Evolutionary conservation across 1,140 invertebrate genomes (phyloP).

Genomic region (Listronotus bonariensis): DNA sequence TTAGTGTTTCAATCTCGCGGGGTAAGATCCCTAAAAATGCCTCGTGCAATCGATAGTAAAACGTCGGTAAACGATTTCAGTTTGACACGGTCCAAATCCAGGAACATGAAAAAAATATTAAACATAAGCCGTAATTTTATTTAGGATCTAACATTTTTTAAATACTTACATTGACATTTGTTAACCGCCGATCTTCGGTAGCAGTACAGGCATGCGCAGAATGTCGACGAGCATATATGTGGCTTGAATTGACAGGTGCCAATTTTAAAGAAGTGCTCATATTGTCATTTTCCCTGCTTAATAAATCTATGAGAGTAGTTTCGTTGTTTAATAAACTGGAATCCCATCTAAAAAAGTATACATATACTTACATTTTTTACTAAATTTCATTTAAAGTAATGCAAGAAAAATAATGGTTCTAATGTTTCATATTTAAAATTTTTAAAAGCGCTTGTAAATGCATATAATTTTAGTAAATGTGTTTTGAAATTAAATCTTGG

Average conservation of each 20-base stretch:
- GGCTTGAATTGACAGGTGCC: slow-evolving; percentile 46
- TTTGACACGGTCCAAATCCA: too few species aligned
- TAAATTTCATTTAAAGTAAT: background rate
- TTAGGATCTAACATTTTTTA: too few species aligned
- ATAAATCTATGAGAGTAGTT: slow-evolving; percentile 38
- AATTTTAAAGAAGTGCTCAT: slow-evolving; percentile 42
- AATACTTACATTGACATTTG: slow-evolving; percentile 22
- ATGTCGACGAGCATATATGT: slow-evolving; percentile 52
- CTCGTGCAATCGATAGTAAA: too few species aligned
- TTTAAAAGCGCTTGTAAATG: too few species aligned
- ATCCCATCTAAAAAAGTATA: slow-evolving; percentile 41
- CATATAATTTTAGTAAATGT: too few species aligned
- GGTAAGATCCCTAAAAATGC: too few species aligned
- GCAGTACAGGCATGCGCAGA: slow-evolving; percentile 47
- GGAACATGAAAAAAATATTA: too few species aligned
- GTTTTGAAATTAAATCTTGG: too few species aligned
- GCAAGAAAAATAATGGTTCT: background rate
- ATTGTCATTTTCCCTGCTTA: slow-evolving; percentile 35
- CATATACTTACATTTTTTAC: background rate
- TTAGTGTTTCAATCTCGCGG: too few species aligned
- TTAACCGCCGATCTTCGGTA: slow-evolving; percentile 36
- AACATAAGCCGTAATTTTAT: too few species aligned
- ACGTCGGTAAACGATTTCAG: too few species aligned
- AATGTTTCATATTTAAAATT: too few species aligned
- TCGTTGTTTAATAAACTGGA: slow-evolving; percentile 37